Evolutionary conservation across 2,113 vertebrate species (phyloP), one percentile per base, ranked within the genome.

Genomic region (Rhagologus leucostigma): DNA sequence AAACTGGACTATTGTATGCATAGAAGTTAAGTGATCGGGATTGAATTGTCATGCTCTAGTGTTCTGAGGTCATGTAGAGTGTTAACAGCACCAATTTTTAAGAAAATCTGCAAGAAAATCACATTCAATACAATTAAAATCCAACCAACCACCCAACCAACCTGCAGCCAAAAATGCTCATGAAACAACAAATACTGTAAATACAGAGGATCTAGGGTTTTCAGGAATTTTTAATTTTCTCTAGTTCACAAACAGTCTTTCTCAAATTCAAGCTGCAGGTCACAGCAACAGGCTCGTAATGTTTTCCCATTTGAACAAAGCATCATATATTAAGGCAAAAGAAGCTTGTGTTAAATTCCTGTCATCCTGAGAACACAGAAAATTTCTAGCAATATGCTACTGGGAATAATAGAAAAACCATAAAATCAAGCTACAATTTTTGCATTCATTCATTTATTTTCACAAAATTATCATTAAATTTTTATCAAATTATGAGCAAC

Each of bases 21-120:
- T 3, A 41, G 42, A 32, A 23, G 5, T 63, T 41, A 42, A 50
- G 16, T 8, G 46, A 29, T n/a, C 0, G 0, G 0, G 2, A 44
- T 8, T 63, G 62, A 84, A 52, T 21, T 50, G 35, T 67, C 62
- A 3, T 19, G 35, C 20, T 37, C 26, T 19, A 29, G 49, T 14
- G 13, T 42, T 42, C 42, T 70, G 49, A 50, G 56, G 35, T 50
- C 42, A 24, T 12, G 9, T 7, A 39, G 14, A 16, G 16, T 67
- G 24, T 19, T 46, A 76, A 52, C n/a, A 64, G 16, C 56, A n/a
- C 15, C 14, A 27, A 7, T 55, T 87, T 89, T 67, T 35, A 60
- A 83, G 74, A 65, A 86, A 80, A 59, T 60, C 22, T 64, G 1
- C 8, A 60, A 44, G 23, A 64, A 82, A 88, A 75, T 46, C 5